Conservation (phyloP, 2,888 invertebrate species). For the Lochmaea crataegi region DNA sequence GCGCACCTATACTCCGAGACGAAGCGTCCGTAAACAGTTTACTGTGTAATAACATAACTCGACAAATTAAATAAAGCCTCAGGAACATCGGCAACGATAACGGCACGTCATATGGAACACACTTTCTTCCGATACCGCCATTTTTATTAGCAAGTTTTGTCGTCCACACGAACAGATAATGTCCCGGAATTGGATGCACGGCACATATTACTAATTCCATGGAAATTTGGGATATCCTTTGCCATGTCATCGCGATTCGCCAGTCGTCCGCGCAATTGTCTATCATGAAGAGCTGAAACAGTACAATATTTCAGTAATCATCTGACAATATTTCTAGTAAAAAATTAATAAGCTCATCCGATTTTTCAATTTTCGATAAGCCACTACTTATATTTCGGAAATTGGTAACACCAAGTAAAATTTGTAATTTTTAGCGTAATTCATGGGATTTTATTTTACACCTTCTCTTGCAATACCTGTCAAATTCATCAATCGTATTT, state of each 20-base stretch:
- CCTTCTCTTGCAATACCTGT: too few relatives aligned
- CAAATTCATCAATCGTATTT: too few relatives aligned
- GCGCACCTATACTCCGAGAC: slow-evolving; percentile 95
- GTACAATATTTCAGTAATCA: too few relatives aligned
- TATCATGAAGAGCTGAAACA: slow-evolving; percentile 97
- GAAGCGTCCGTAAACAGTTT: slow-evolving; percentile 99
- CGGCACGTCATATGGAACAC: slow-evolving; percentile 95
- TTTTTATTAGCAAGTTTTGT: slow-evolving; percentile 91
- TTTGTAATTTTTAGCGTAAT: too few relatives aligned
- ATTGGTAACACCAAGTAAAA: too few relatives aligned
- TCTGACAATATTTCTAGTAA: too few relatives aligned
- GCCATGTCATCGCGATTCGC: slow-evolving; percentile 99
- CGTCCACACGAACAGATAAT: slow-evolving; percentile 96
- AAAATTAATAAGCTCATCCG: too few relatives aligned
- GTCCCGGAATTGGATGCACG: slow-evolving; percentile 97
- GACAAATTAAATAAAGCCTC: slow-evolving; percentile 98
- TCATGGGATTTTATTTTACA: too few relatives aligned
- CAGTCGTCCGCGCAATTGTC: slow-evolving; percentile 99
- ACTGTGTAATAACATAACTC: slow-evolving; percentile 99
- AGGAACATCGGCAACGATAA: slow-evolving; percentile 99
- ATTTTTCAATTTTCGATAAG: too few relatives aligned
- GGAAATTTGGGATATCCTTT: slow-evolving; percentile 91
- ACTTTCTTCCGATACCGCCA: slow-evolving; percentile 70
- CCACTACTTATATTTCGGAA: too few relatives aligned
- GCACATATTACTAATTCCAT: slow-evolving; percentile 96